Evolutionary conservation across 2,113 vertebrate species (phyloP).

Genomic region (Anthoscopus minutus): DNA sequence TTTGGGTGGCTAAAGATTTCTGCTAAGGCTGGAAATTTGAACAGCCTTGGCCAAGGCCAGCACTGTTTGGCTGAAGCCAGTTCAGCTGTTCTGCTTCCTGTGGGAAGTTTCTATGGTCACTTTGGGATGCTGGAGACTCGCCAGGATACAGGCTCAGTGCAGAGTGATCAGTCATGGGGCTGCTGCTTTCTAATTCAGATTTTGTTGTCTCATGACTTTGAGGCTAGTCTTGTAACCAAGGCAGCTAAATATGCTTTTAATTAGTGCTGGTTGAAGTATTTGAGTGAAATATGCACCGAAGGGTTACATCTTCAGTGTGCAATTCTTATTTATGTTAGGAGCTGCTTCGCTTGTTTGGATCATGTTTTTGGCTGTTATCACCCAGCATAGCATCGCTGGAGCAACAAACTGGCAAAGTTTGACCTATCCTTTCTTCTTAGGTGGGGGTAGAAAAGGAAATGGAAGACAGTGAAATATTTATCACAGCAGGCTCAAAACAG

Average conservation of each 20-base stretch:
- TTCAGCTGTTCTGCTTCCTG: background rate
- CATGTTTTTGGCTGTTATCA: background rate
- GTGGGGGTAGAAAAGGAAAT: background rate
- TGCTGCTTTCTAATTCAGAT: background rate
- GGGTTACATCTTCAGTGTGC: background rate
- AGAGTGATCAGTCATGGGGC: background rate
- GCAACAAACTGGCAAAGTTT: background rate
- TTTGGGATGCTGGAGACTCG: fast-evolving
- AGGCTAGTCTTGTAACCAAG: background rate
- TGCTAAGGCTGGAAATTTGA: background rate
- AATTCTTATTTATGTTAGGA: background rate
- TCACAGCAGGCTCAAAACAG: slow-evolving; percentile 25
- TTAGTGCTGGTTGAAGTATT: background rate
- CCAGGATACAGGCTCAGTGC: background rate
- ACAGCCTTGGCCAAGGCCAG: background rate
- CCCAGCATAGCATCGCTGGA: background rate
- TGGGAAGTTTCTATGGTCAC: background rate
- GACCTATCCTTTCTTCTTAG: background rate
- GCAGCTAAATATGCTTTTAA: background rate
- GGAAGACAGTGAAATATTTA: slow-evolving; percentile 1
- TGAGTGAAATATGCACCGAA: background rate
- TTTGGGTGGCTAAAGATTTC: background rate
- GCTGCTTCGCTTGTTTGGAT: background rate
- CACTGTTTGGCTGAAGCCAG: background rate
- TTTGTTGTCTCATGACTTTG: background rate